Evolutionary conservation across 2,888 invertebrate genomes (phyloP).

Genomic region (Bursaphelenchus okinawaensis): DNA sequence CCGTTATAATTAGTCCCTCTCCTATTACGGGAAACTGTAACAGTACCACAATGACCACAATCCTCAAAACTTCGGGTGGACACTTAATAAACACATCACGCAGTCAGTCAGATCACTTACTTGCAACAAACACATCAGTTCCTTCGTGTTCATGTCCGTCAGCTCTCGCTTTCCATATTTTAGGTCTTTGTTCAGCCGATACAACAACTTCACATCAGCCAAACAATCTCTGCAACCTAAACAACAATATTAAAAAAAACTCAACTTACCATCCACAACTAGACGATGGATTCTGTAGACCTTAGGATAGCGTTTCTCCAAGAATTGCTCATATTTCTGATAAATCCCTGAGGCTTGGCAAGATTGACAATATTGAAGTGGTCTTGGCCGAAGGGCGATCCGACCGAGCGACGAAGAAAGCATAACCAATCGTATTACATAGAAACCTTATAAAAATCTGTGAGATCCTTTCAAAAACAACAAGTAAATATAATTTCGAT

Average conservation of each 20-base stretch:
- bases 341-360: slow-evolving; percentile 11
- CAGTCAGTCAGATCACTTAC: slow-evolving; percentile 51
- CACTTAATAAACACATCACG: slow-evolving; percentile 16
- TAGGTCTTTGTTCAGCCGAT: slow-evolving; percentile 28
- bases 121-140: slow-evolving; percentile 62
- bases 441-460: too few species aligned
- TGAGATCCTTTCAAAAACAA: too few species aligned
- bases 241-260: not conserved
- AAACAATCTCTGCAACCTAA: slow-evolving; percentile 47
- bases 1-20: slow-evolving; percentile 13
- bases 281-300: slow-evolving; percentile 33
- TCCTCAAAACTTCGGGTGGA: slow-evolving; percentile 21
- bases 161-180: slow-evolving; percentile 27
- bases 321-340: slow-evolving; percentile 19
- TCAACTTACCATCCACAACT: slow-evolving; percentile 41
- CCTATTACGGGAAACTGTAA: slow-evolving; percentile 19
- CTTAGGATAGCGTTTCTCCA: slow-evolving; percentile 18
- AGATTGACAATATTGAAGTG: not conserved
- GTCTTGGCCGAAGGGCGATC: not conserved
- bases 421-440: too few species aligned
- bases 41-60: slow-evolving; percentile 9
- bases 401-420: not conserved
- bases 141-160: slow-evolving; percentile 60
- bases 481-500: too few species aligned
- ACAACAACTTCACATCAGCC: slow-evolving; percentile 46